Evolutionary conservation across 2,113 vertebrate genomes (phyloP), one percentile per base, ranked within the genome.

Genomic region (Crocuta crocuta): DNA sequence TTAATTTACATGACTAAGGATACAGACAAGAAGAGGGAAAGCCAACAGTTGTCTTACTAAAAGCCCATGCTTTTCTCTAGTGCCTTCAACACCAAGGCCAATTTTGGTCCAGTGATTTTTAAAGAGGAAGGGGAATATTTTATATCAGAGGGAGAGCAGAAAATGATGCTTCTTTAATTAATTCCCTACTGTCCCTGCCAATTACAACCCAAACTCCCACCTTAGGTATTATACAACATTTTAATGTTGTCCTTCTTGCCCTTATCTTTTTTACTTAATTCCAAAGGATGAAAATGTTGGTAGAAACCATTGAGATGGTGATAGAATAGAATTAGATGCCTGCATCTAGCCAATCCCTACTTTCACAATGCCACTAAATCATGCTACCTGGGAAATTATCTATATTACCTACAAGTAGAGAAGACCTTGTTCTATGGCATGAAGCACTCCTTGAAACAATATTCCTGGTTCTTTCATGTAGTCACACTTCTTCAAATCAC

Each of bases 201-300:
- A 31, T 76, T 66, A 96, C 84, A 70, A 94, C 4, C 12, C 23
- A 53, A 94, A 31, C n/a, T 84, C 10, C 43, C 74, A 61, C 26
- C 26, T 88, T 11, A 91, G 28, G 61, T 74, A 76, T 73, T 68
- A 45, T 2, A 71, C 4, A 70, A 74, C 53, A 35, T 91, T 85
- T 93, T 45, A 87, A 63, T n/a, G 43, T 21, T 61, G 39, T 24
- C 55, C 66, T 76, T 61, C 55, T 76, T 74, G 39, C 35, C 23
- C 16, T 92, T 96, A 63, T 7, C 17, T 95, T 93, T 95, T 63
- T 80, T 65, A 80, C n/a, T 85, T 96, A 92, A 92, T 61, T 82
- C 19, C 33, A 80, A 89, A 94, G 35, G 48, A 92, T 84, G 16
- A 63, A 89, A 74, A 50, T 68, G 2, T 81, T 93, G 28, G 21